phyloP scores from a whole-genome alignment of 2,797 vertebrate species.

The Aplochiton taeniatus region DNA sequence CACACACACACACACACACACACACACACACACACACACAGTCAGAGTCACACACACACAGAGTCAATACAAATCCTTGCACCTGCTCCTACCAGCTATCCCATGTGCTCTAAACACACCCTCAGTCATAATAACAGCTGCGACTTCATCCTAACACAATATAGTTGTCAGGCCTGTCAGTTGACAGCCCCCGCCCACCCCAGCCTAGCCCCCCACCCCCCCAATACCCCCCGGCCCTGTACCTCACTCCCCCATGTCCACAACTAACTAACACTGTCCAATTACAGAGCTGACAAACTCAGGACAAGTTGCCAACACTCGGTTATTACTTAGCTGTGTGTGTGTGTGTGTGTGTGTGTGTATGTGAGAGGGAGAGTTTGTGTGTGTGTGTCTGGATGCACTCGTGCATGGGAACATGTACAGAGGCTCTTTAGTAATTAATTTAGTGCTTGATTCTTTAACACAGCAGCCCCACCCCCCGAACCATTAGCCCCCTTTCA shows the following conservation, averaged over 20 bases:
- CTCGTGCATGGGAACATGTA: neutral
- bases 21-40: slow-evolving; percentile 13
- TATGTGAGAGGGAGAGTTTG: neutral
- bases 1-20: slow-evolving; percentile 5
- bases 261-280: neutral
- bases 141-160: neutral
- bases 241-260: neutral
- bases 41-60: slow-evolving; percentile 5
- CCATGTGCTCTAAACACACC: neutral
- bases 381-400: neutral
- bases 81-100: slow-evolving; percentile 45
- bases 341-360: slow-evolving; percentile 9
- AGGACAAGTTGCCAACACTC: slow-evolving; percentile 23
- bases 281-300: slow-evolving; percentile 1
- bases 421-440: too few species aligned
- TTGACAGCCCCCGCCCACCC: too few species aligned
- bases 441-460: too few species aligned
- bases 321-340: slow-evolving; percentile 23
- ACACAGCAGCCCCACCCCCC: too few species aligned
- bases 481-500: too few species aligned
- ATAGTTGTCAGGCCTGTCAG: too few species aligned
- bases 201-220: neutral
- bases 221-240: too few species aligned
- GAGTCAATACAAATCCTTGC: slow-evolving; percentile 48
- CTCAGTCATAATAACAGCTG: neutral